Evolutionary conservation across 2,888 invertebrate genomes (phyloP).

Genomic region (Dusona sp.): DNA sequence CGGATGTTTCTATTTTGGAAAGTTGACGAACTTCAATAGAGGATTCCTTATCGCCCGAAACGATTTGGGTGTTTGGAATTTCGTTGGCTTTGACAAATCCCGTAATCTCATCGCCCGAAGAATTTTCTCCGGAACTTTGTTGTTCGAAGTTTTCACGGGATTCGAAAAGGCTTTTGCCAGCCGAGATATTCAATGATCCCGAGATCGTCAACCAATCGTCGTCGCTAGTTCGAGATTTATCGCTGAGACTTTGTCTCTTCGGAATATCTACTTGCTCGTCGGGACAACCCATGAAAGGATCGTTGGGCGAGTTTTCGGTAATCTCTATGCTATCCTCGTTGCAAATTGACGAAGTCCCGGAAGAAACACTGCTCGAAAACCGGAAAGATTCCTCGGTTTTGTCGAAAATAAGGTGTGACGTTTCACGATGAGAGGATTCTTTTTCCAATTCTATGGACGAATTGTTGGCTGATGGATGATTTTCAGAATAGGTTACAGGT

Average conservation of each 20-base stretch:
- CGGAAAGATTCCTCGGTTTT: conserved; percentile 22
- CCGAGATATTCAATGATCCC: not conserved
- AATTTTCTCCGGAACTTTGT: conserved; percentile 31
- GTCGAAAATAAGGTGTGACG: conserved; percentile 26
- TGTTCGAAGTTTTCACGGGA: conserved; percentile 4
- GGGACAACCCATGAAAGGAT: conserved; percentile 22
- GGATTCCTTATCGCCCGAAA: not conserved
- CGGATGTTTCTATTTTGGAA: not conserved
- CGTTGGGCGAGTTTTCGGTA: not conserved
- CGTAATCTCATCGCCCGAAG: conserved; percentile 2
- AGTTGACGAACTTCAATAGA: not conserved
- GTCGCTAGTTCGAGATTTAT: not conserved
- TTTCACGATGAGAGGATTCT: conserved; percentile 38
- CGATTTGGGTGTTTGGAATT: not conserved
- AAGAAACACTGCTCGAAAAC: not conserved
- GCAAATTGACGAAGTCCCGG: not conserved
- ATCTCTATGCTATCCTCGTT: not conserved
- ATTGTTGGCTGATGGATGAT: conserved; percentile 8
- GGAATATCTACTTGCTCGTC: not conserved
- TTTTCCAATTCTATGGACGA: not conserved
- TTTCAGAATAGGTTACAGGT: not conserved
- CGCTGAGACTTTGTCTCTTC: not conserved
- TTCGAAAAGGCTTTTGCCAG: not conserved
- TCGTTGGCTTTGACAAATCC: not conserved
- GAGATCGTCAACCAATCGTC: conserved; percentile 22